These are phyloP conservation scores for Chiridota heheva DNA, from an alignment of 35 echinoderm and acorn worm genomes.

Conservation along the genomic window DNA sequence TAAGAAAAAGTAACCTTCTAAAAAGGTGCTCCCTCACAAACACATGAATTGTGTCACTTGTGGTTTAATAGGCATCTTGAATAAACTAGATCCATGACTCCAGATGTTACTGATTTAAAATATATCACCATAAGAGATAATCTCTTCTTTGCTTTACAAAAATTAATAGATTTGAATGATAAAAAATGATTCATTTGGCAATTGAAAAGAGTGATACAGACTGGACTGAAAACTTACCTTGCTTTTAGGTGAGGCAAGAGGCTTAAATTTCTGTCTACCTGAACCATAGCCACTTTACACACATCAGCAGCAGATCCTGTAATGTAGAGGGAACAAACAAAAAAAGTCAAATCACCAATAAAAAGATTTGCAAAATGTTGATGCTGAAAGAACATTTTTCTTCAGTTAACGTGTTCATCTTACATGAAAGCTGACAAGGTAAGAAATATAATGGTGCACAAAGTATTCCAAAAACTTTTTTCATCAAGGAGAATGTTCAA, in stretches of 20 bases:
- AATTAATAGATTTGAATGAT: no score
- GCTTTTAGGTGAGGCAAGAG: slow-evolving; percentile 45
- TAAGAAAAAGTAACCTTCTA: no score
- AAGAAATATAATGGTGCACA: not conserved
- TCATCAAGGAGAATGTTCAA: not conserved
- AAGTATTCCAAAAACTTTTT: not conserved
- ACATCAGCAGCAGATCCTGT: slow-evolving; percentile 94
- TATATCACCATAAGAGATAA: not conserved
- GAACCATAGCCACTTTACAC: slow-evolving; percentile 89
- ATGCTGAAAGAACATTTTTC: slow-evolving; percentile 2
- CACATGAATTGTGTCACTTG: no score
- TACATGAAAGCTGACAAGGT: not conserved
- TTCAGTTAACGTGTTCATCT: not conserved
- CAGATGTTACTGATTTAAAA: not conserved
- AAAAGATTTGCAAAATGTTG: not conserved
- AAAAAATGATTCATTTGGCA: no score
- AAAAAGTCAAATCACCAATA: not conserved
- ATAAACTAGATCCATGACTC: no score
- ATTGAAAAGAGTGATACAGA: not conserved
- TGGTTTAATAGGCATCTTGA: no score
- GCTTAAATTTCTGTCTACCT: slow-evolving; percentile 36
- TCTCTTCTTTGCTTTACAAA: not conserved
- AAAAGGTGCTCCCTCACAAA: no score
- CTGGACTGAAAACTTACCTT: slow-evolving; percentile 41
- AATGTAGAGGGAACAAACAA: not conserved